Percentiles rank a stretch among this genome's conserved stretches.
phyloP scores from a whole-genome alignment of 2,113 vertebrate genomes.

The Stegastes partitus region DNA sequence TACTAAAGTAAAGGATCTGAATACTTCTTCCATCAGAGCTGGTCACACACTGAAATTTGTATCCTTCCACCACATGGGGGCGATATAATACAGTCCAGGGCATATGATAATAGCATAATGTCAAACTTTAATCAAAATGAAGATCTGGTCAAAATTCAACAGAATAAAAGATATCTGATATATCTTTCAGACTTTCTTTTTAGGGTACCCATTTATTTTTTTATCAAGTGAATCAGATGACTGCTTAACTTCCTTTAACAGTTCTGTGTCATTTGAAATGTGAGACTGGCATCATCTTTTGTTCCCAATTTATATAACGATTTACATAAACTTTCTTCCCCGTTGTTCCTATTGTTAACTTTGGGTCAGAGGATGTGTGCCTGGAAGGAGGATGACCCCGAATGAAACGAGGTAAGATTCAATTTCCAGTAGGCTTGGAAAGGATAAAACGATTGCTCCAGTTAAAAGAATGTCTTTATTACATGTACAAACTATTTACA shows the following conservation, averaged over 20 bases:
- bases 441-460: neutral
- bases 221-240: neutral
- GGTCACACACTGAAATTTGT: no score
- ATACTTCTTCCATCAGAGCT: no score
- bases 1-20: no score
- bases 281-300: neutral
- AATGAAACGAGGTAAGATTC: constrained; percentile 1
- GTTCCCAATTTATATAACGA: neutral
- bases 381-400: neutral
- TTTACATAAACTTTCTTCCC: neutral
- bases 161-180: no score
- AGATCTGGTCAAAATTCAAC: no score
- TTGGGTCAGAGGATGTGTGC: constrained; percentile 18
- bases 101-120: no score
- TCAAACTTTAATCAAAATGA: no score
- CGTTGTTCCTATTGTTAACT: constrained; percentile 7
- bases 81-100: no score
- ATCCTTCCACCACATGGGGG: no score
- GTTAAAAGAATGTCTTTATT: constrained; percentile 41
- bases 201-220: no score
- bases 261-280: neutral
- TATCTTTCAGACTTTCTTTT: no score
- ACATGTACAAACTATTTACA: constrained; percentile 50
- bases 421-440: neutral
- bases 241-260: neutral